Evolutionary conservation across 2,797 vertebrate genomes (phyloP).

Genomic region (Caiman crocodilus): DNA sequence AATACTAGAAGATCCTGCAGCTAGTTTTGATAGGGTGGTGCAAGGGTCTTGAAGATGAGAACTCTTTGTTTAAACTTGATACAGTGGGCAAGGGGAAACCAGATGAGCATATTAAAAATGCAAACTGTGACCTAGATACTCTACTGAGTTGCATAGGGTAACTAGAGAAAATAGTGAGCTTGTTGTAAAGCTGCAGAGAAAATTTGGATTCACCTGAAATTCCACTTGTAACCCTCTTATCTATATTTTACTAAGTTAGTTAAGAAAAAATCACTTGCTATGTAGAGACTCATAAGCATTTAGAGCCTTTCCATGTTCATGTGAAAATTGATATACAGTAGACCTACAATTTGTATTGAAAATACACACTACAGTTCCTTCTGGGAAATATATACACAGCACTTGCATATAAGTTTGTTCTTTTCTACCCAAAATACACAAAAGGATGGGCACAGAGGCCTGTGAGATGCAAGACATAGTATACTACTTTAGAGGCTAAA

Average conservation of each 20-base stretch:
- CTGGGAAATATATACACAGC: neutral
- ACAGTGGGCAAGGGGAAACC: constrained; percentile 29
- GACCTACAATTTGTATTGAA: neutral
- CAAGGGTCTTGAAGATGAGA: constrained; percentile 33
- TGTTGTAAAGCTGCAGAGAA: constrained; percentile 4
- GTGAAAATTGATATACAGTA: constrained; percentile 32
- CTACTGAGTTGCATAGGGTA: constrained; percentile 47
- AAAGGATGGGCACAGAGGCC: neutral
- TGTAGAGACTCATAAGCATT: neutral
- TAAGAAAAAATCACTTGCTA: neutral
- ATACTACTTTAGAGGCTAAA: neutral
- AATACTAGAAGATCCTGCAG: neutral
- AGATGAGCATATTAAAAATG: constrained; percentile 70
- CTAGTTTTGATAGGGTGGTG: constrained; percentile 1
- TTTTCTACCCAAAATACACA: neutral
- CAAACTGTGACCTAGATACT: constrained; percentile 61
- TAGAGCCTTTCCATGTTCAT: neutral
- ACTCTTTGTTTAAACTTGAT: constrained; percentile 40
- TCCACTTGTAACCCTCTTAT: neutral
- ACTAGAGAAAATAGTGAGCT: neutral
- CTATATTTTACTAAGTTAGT: neutral
- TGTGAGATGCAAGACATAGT: neutral
- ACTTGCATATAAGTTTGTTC: neutral
- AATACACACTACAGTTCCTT: neutral
- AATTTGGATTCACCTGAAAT: neutral